A percentile compares a stretch with the other conserved stretches of the same genome.
Evolutionary conservation across 2,113 vertebrate species (phyloP).

Genomic region (Gymnogyps californianus): DNA sequence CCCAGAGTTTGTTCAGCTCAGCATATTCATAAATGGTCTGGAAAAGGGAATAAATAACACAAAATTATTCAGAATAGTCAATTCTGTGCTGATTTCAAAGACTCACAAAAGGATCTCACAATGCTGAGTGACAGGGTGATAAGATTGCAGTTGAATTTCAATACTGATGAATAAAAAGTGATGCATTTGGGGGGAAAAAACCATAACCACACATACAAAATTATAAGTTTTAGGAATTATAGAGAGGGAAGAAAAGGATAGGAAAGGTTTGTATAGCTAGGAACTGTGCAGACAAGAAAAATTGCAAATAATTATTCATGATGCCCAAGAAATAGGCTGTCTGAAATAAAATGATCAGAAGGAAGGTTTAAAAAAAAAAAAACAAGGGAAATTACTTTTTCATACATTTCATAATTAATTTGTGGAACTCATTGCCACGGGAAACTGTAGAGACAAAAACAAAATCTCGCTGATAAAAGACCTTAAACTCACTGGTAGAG

Average conservation of each 20-base stretch:
- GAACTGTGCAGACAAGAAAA: background rate
- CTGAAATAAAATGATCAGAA: background rate
- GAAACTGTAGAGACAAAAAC: background rate
- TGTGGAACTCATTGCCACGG: background rate
- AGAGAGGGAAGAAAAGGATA: background rate
- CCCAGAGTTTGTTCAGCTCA: background rate
- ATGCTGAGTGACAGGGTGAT: background rate
- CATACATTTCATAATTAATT: background rate
- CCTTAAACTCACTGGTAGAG: background rate
- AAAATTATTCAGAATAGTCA: conserved; percentile 2
- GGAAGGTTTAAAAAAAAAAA: background rate
- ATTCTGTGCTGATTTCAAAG: conserved; percentile 31
- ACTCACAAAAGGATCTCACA: conserved; percentile 10
- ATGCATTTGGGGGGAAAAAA: background rate
- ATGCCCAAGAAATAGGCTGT: background rate
- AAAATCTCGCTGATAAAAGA: background rate
- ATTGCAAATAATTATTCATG: background rate
- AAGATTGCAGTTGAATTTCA: conserved; percentile 13
- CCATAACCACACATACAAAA: background rate
- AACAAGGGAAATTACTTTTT: background rate
- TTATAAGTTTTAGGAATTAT: background rate
- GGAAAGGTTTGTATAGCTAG: background rate
- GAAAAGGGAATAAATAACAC: background rate
- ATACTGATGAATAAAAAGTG: background rate
- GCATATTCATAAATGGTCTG: conserved; percentile 10